Percentiles rank a stretch among this genome's conserved stretches.
Conservation (phyloP, 2,797 vertebrate genomes). For the Octomys mimax region DNA sequence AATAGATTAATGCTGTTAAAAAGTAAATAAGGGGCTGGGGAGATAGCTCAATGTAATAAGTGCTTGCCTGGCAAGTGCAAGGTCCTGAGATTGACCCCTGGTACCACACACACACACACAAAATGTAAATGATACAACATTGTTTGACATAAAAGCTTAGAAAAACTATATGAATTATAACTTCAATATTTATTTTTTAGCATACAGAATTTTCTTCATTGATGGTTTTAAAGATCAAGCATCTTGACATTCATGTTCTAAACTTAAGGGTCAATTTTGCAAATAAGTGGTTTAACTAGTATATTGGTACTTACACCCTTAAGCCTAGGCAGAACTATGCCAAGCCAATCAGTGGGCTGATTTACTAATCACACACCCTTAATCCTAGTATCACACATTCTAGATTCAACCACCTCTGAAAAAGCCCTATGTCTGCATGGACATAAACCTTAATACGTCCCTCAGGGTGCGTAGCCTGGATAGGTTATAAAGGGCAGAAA, state of each 20-base stretch:
- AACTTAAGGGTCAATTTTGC: neutral
- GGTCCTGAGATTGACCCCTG: no score
- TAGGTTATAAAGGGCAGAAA: neutral
- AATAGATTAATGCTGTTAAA: conserved; percentile 16
- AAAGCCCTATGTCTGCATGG: neutral
- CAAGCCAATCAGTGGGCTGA: neutral
- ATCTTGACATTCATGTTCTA: conserved; percentile 1
- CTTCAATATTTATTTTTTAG: conserved; percentile 55
- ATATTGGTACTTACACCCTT: neutral
- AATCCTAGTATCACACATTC: neutral
- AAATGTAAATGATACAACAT: neutral
- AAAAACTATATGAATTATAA: conserved; percentile 18
- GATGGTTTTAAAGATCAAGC: conserved; percentile 22
- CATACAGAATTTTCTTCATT: conserved; percentile 39
- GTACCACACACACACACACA: no score
- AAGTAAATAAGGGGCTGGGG: neutral
- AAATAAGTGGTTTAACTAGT: conserved; percentile 42
- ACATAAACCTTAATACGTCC: neutral
- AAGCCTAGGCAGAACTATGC: neutral
- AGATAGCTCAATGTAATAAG: no score
- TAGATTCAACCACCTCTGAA: neutral
- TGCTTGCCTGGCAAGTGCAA: no score
- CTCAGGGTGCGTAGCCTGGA: neutral
- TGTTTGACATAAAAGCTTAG: conserved; percentile 38
- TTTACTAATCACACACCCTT: neutral